These are phyloP conservation scores for Leptodactylus fallax DNA, from an alignment of 2,797 vertebrate genomes.

Conservation along the genomic window DNA sequence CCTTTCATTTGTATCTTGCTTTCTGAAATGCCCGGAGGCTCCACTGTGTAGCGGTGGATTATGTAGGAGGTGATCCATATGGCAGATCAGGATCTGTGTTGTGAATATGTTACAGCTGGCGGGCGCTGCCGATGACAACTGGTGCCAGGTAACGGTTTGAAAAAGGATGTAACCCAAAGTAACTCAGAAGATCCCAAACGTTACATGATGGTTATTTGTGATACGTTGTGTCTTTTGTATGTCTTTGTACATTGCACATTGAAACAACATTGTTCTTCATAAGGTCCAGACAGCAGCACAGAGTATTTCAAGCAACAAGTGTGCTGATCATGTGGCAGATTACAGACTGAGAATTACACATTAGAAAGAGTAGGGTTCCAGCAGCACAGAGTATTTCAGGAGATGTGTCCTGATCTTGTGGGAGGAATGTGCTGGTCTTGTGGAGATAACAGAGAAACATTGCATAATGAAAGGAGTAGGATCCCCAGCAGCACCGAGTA, in stretches of 20 bases:
- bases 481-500: neutral
- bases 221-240: neutral
- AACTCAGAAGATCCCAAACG: neutral
- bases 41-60: neutral
- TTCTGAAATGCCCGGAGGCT: neutral
- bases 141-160: neutral
- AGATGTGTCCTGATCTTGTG: too few species aligned
- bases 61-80: neutral
- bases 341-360: neutral
- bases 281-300: neutral
- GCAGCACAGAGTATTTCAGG: neutral
- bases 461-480: too few species aligned
- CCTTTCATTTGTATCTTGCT: too few species aligned
- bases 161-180: conserved; percentile 12
- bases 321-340: neutral
- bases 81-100: conserved; percentile 35
- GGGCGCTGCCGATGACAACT: neutral
- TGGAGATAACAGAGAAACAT: too few species aligned
- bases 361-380: neutral
- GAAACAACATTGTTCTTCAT: neutral
- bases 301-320: neutral
- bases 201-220: neutral
- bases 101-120: neutral
- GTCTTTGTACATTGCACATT: neutral
- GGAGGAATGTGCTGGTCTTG: too few species aligned